Evolutionary conservation across 2,888 invertebrate species (phyloP), one percentile per base, ranked within the genome.

Genomic region (Pollenia labialis): DNA sequence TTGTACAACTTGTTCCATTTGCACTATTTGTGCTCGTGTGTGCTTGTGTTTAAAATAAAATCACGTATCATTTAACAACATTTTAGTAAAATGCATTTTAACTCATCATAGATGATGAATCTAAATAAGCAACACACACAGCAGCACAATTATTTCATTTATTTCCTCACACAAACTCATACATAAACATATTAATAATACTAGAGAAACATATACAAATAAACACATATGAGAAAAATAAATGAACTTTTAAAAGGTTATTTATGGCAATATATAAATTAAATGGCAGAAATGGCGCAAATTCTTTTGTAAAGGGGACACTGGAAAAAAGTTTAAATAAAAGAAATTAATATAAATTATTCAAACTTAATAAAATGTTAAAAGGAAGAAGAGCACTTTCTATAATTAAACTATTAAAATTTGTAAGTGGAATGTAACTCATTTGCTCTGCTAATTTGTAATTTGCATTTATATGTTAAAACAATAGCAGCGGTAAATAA

Each of bases 31-130:
- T 68, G 16, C 40, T 11, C 42, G 4, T 46, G 23, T 46, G 3
- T 46, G 42, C 56, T 11, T 44, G 3, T 16, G 18, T 14, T 7
- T 44, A 16, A 48, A 48, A 56, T 64, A 80, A 80, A 83, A 80
- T 86, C 83, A 83, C 83, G 86, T 80, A 80, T 71, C 80, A 86
- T 86, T 86, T 86, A 83, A 83, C 80, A 81, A 60, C 81, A 86
- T 83, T 86, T 85, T 76, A 83, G 52, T 44, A 71, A 83, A 86
- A 80, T 83, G 74, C 75, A 86, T 86, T 86, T 86, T 76, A 83
- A 71, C 64, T 76, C 83, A 76, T 71, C 72, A 60, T 64, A 48
- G 32, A 48, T 74, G 50, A 74, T 50, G 44, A 58, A 68, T 66
- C 54, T 62, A 32, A 64, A 72, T 54, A 72, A 62, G 16, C 10